phyloP scores from a whole-genome alignment of 2,113 vertebrate species.

The Oceanites oceanicus region DNA sequence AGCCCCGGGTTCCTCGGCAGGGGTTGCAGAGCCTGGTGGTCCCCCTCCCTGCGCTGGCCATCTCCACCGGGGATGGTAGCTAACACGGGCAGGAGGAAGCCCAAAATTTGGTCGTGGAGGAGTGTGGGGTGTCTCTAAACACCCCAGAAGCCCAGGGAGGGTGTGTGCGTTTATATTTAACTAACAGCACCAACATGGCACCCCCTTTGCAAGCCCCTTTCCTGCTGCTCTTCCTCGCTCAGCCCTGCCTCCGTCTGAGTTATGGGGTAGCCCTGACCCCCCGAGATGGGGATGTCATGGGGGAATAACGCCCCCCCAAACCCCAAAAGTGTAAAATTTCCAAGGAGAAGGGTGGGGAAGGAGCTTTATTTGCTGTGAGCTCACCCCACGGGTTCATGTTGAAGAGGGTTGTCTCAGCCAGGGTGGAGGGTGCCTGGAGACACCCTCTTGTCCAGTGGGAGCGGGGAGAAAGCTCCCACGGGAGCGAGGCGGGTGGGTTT shows the following conservation, averaged over 20 bases:
- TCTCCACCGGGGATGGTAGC: rapidly evolving
- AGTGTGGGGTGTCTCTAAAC: no score
- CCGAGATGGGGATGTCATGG: no score
- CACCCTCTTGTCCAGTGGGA: not conserved
- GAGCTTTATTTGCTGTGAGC: not conserved
- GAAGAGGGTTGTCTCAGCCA: not conserved
- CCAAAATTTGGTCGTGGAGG: no score
- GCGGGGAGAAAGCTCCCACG: not conserved
- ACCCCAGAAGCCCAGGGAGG: not conserved
- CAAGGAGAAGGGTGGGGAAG: no score
- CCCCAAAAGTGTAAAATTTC: no score
- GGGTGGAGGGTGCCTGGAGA: not conserved
- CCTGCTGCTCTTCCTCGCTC: no score
- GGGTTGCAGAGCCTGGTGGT: not conserved
- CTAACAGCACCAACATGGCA: rapidly evolving
- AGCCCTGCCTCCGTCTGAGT: not conserved
- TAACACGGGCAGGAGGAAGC: rapidly evolving
- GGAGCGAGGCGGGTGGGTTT: not conserved
- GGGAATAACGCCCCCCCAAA: not conserved
- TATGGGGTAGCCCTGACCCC: not conserved
- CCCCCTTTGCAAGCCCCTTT: no score
- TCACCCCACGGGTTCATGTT: rapidly evolving
- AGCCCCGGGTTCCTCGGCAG: not conserved
- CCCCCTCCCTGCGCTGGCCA: rapidly evolving
- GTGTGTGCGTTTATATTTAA: rapidly evolving